These are phyloP conservation scores for Toxotes jaculatrix DNA, from an alignment of 2,113 vertebrate species.

Conservation along the genomic window DNA sequence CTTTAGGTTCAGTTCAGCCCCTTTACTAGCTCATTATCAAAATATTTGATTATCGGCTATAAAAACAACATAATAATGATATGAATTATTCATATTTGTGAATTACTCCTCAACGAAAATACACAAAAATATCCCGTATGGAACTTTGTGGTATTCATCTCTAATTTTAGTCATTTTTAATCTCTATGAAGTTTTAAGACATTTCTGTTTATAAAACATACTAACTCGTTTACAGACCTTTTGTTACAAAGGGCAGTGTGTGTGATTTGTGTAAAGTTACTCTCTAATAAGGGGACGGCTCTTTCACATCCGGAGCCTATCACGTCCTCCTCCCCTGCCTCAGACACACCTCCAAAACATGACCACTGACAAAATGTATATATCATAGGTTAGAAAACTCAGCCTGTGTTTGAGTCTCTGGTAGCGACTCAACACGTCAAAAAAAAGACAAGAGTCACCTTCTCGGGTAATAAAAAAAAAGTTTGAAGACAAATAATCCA, in stretches of 20 bases:
- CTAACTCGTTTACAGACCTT: neutral
- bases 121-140: neutral
- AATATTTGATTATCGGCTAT: no score
- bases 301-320: slow-evolving; percentile 76
- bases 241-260: neutral
- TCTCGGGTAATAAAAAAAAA: slow-evolving; percentile 29
- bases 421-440: slow-evolving; percentile 60
- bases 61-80: neutral
- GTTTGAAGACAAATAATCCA: slow-evolving; percentile 1
- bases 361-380: slow-evolving; percentile 80
- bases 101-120: neutral
- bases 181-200: neutral
- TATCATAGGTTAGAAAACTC: slow-evolving; percentile 76
- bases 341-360: slow-evolving; percentile 79
- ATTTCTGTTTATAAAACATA: neutral
- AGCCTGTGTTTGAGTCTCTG: slow-evolving; percentile 72
- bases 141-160: neutral
- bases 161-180: neutral
- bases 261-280: neutral
- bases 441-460: slow-evolving; percentile 25
- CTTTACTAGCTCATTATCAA: neutral
- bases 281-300: slow-evolving; percentile 47
- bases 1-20: neutral
- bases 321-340: slow-evolving; percentile 47
- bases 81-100: neutral